Evolutionary conservation across 2,888 invertebrate species (phyloP).

Genomic region (Suillia variegata): DNA sequence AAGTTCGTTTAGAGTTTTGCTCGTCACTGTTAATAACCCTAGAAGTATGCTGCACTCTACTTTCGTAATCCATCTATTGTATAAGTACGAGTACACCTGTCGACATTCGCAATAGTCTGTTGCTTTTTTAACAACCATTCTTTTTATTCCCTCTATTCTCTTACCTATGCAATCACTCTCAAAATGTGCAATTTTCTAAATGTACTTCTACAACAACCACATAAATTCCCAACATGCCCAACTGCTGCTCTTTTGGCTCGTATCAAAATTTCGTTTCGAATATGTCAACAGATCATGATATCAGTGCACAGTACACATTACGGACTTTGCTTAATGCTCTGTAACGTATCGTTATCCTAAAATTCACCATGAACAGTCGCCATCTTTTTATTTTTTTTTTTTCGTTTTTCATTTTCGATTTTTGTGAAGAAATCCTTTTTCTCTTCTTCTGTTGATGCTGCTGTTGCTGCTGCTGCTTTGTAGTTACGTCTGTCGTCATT

Average conservation of each 20-base stretch:
- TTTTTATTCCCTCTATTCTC: too few species aligned
- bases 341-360: conserved; percentile 1
- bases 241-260: too few species aligned
- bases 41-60: too few species aligned
- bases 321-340: conserved; percentile 1
- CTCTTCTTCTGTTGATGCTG: not conserved
- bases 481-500: too few species aligned
- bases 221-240: not conserved
- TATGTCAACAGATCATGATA: not conserved
- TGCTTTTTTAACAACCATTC: too few species aligned
- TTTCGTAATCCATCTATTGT: too few species aligned
- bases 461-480: too few species aligned
- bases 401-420: not conserved
- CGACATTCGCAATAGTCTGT: too few species aligned
- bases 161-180: not conserved
- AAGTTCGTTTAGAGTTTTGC: too few species aligned
- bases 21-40: too few species aligned
- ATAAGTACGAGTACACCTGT: too few species aligned
- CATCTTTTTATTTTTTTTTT: not conserved
- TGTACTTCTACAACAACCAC: not conserved
- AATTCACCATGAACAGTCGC: not conserved
- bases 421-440: not conserved
- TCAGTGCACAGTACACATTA: not conserved
- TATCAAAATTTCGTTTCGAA: not conserved
- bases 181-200: not conserved